Conservation (phyloP, 2,888 invertebrate species). For the Andrena dorsata region DNA sequence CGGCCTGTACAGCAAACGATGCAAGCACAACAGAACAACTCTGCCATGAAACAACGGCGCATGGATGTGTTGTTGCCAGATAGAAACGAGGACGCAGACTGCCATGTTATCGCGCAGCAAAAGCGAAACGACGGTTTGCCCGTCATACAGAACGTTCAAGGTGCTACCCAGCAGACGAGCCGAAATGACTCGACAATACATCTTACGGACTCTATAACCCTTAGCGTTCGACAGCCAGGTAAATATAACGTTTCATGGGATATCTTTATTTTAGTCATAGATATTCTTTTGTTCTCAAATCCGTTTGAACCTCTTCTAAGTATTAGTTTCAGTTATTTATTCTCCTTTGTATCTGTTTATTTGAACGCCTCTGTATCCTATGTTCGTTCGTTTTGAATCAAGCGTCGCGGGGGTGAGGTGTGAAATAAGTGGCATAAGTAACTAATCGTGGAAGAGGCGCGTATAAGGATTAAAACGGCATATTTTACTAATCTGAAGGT, state of each 20-base stretch:
- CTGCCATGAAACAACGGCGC: slow-evolving; percentile 84
- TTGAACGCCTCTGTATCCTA: background rate
- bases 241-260: slow-evolving; percentile 26
- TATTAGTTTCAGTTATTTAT: slow-evolving; percentile 47
- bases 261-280: background rate
- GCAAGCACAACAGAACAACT: slow-evolving; percentile 75
- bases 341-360: slow-evolving; percentile 1
- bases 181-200: slow-evolving; percentile 87
- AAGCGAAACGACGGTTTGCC: slow-evolving; percentile 90
- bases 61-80: slow-evolving; percentile 89
- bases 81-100: slow-evolving; percentile 91
- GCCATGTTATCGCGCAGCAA: slow-evolving; percentile 91
- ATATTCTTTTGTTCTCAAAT: slow-evolving; percentile 29
- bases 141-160: slow-evolving; percentile 91
- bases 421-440: background rate
- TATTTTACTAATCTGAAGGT: slow-evolving; percentile 81
- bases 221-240: slow-evolving; percentile 87
- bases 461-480: slow-evolving; percentile 63
- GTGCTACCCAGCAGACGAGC: slow-evolving; percentile 80
- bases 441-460: slow-evolving; percentile 70
- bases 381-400: background rate
- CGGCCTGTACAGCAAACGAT: slow-evolving; percentile 77
- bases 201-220: slow-evolving; percentile 90
- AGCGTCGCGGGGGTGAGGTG: background rate
- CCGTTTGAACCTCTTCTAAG: slow-evolving; percentile 64